Conservation (phyloP, 2,888 invertebrate species). For the Lissocephala sabroskyi region DNA sequence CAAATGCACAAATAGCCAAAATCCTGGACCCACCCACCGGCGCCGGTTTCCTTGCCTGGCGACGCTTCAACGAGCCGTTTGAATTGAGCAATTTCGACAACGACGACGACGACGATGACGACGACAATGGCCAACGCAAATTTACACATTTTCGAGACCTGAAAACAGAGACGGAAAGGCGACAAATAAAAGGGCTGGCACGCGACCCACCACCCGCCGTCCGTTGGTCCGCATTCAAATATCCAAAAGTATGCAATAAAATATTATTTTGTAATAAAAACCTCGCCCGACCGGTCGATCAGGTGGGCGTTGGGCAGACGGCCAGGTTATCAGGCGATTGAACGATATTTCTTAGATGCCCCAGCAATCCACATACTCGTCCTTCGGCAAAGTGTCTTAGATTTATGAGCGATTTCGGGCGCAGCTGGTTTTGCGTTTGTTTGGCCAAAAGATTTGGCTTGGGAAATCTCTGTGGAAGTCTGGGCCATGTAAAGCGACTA, state of each 20-base stretch:
- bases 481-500: too few relatives aligned
- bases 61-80: not conserved
- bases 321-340: constrained; percentile 11
- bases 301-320: constrained; percentile 7
- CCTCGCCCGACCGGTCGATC: constrained; percentile 5
- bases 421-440: constrained; percentile 11
- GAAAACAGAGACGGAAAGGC: constrained; percentile 2
- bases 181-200: constrained; percentile 36
- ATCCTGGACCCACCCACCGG: constrained; percentile 6
- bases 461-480: too few relatives aligned
- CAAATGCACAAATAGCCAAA: constrained; percentile 62
- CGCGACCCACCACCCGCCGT: constrained; percentile 28
- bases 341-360: constrained; percentile 36
- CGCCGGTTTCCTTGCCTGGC: not conserved
- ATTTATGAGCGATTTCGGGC: constrained; percentile 52
- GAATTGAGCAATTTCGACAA: constrained; percentile 30
- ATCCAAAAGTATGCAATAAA: constrained; percentile 58
- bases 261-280: constrained; percentile 61
- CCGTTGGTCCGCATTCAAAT: constrained; percentile 45
- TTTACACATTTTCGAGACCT: constrained; percentile 52
- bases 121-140: constrained; percentile 40
- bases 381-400: constrained; percentile 28
- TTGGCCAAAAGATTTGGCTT: constrained; percentile 11
- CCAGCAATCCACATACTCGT: constrained; percentile 32
- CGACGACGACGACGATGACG: too few relatives aligned